phyloP scores from a whole-genome alignment of 2,797 vertebrate species.

The Mormyrops boulengeri region DNA sequence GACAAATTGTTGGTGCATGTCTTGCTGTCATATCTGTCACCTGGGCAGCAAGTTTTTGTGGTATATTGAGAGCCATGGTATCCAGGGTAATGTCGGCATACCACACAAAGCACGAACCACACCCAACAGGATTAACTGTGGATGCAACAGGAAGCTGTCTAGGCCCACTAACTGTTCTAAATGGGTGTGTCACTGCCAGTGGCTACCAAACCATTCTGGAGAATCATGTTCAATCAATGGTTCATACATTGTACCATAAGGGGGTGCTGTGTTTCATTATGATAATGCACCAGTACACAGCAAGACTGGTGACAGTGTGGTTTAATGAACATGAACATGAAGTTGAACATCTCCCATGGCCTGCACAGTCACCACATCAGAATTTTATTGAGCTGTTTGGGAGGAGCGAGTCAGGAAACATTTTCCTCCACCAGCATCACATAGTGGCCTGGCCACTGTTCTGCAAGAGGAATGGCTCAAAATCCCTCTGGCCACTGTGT shows the following conservation, averaged over 20 bases:
- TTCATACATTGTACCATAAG: not conserved
- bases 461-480: too few relatives aligned
- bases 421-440: not conserved
- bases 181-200: not conserved
- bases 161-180: not conserved
- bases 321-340: not conserved
- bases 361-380: not conserved
- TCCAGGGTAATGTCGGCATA: not conserved
- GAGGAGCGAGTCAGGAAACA: not conserved
- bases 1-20: too few relatives aligned
- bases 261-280: not conserved
- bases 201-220: not conserved
- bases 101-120: not conserved
- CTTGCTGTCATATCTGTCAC: too few relatives aligned
- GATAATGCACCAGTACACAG: not conserved
- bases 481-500: not conserved
- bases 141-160: not conserved
- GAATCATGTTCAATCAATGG: not conserved
- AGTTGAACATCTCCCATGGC: not conserved
- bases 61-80: too few relatives aligned
- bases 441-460: not conserved
- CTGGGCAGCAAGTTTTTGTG: too few relatives aligned
- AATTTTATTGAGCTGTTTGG: not conserved
- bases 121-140: not conserved
- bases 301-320: not conserved